These are phyloP conservation scores for Agrotis exclamationis DNA, from an alignment of 2,888 invertebrate species.

Conservation along the genomic window DNA sequence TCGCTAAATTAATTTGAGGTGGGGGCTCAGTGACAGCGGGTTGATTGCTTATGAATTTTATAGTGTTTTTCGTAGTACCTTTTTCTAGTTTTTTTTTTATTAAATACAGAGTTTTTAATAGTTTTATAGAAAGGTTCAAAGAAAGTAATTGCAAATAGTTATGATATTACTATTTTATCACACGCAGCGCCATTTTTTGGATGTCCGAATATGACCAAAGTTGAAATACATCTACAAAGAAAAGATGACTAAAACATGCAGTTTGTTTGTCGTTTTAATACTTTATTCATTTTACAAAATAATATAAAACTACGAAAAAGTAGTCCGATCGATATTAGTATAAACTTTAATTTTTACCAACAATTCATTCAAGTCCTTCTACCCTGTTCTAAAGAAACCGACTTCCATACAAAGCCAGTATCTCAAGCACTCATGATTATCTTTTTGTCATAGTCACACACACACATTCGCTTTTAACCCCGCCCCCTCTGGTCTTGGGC, in stretches of 20 bases:
- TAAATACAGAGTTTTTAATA: not conserved
- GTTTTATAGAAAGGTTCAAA: not conserved
- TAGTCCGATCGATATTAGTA: too few species aligned
- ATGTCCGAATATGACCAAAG: too few species aligned
- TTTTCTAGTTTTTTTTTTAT: not conserved
- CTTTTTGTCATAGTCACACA: slow-evolving; percentile 67
- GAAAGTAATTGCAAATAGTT: not conserved
- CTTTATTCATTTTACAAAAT: too few species aligned
- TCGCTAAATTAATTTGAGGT: slow-evolving; percentile 46
- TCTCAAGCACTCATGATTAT: slow-evolving; percentile 62
- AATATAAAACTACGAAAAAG: too few species aligned
- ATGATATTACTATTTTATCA: too few species aligned
- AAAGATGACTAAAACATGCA: too few species aligned
- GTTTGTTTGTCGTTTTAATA: too few species aligned
- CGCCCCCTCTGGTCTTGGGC: slow-evolving; percentile 50
- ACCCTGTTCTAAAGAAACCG: slow-evolving; percentile 21
- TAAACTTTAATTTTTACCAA: not conserved
- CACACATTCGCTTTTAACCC: slow-evolving; percentile 54
- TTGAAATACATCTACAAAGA: too few species aligned
- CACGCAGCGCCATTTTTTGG: too few species aligned
- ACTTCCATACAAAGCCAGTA: slow-evolving; percentile 58
- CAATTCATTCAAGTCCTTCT: slow-evolving; percentile 21
- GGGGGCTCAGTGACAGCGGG: slow-evolving; percentile 18
- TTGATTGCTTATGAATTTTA: not conserved
- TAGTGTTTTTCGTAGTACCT: not conserved